phyloP scores from a whole-genome alignment of 2,888 invertebrate genomes.

The Limnephilus marmoratus region DNA sequence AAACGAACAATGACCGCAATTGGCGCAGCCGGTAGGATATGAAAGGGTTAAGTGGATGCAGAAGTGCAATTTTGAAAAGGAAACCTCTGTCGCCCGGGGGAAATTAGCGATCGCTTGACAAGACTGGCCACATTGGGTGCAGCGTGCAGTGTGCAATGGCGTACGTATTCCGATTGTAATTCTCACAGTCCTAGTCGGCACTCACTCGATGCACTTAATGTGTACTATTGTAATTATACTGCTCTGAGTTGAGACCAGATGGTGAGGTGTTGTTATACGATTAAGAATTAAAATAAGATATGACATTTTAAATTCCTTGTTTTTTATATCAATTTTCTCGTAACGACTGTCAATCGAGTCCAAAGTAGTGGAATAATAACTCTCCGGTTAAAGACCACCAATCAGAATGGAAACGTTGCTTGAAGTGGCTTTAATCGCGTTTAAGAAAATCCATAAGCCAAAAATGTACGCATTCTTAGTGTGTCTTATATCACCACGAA shows the following conservation, averaged over 20 bases:
- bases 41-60: neutral
- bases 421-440: too few relatives aligned
- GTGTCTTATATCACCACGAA: too few relatives aligned
- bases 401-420: too few relatives aligned
- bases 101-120: slow-evolving; percentile 2
- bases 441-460: too few relatives aligned
- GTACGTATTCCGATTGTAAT: neutral
- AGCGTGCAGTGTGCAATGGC: neutral
- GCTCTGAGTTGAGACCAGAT: neutral
- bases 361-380: neutral
- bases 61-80: neutral
- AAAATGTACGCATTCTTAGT: too few relatives aligned
- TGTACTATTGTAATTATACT: neutral
- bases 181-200: neutral
- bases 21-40: too few relatives aligned
- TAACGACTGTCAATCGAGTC: neutral
- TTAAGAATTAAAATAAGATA: neutral
- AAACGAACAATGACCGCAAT: too few relatives aligned
- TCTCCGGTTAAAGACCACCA: too few relatives aligned
- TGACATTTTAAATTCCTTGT: neutral
- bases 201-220: neutral
- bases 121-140: neutral
- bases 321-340: neutral
- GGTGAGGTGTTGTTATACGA: too few relatives aligned
- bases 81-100: neutral